Evolutionary conservation across 2,888 invertebrate genomes (phyloP).

Genomic region (Rhogogaster chlorosoma): DNA sequence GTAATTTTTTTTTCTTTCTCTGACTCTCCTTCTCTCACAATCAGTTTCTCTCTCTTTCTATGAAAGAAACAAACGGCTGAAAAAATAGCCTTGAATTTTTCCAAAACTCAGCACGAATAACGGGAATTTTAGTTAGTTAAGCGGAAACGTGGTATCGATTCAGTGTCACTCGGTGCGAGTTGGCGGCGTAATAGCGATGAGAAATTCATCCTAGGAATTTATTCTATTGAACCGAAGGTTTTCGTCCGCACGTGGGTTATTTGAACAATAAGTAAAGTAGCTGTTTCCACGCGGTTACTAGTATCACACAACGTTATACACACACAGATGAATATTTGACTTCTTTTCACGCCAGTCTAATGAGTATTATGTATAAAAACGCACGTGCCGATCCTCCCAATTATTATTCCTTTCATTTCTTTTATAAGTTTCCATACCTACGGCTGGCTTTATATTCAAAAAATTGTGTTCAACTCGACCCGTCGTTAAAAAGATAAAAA

Average conservation of each 20-base stretch:
- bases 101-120: neutral
- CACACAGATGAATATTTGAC: neutral
- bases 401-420: neutral
- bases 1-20: neutral
- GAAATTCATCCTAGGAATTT: slow-evolving; percentile 18
- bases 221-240: slow-evolving; percentile 14
- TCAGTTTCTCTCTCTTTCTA: neutral
- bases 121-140: slow-evolving; percentile 31
- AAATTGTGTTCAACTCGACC: slow-evolving; percentile 14
- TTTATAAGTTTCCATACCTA: neutral
- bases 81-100: neutral
- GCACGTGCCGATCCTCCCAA: neutral
- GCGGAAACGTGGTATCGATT: slow-evolving; percentile 47
- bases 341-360: neutral
- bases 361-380: neutral
- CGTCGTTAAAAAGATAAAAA: slow-evolving; percentile 27
- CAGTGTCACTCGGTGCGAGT: slow-evolving; percentile 44
- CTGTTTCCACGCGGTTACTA: neutral
- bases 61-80: neutral
- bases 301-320: neutral
- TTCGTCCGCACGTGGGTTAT: neutral
- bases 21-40: neutral
- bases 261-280: neutral
- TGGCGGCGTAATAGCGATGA: slow-evolving; percentile 31
- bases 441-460: neutral